A percentile compares a stretch with the other conserved stretches of the same genome.
These are phyloP conservation scores for Polia nebulosa DNA, from an alignment of 2,888 invertebrate species.

Conservation along the genomic window DNA sequence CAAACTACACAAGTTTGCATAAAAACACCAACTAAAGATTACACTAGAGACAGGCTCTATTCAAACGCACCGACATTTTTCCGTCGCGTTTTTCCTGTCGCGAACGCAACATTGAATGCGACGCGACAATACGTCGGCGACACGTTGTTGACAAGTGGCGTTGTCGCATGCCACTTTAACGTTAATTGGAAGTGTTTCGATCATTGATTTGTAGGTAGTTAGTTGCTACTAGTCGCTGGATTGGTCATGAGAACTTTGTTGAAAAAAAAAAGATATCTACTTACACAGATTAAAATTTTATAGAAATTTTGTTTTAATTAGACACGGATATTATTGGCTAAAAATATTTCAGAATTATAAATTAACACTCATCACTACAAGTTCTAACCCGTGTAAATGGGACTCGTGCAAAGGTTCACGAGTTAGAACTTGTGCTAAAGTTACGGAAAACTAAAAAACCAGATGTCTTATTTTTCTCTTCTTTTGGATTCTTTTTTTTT, in stretches of 20 bases:
- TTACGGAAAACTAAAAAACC: neutral
- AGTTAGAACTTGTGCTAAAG: neutral
- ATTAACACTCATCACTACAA: neutral
- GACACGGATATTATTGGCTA: neutral
- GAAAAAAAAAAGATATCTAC: neutral
- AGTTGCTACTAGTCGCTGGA: conserved; percentile 5
- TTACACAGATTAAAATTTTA: too few relatives aligned
- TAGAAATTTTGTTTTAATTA: neutral
- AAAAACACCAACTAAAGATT: conserved; percentile 42
- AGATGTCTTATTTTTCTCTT: too few relatives aligned
- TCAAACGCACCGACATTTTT: conserved; percentile 78
- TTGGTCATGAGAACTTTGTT: conserved; percentile 24
- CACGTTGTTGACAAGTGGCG: conserved; percentile 76
- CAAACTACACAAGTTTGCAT: conserved; percentile 56
- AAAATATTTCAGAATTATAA: neutral
- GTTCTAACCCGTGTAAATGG: too few relatives aligned
- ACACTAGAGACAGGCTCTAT: conserved; percentile 65
- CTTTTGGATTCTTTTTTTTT: too few relatives aligned
- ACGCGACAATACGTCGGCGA: conserved; percentile 84
- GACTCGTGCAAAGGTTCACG: too few relatives aligned
- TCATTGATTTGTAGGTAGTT: conserved; percentile 64
- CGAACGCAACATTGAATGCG: conserved; percentile 77
- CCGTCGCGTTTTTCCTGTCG: conserved; percentile 65
- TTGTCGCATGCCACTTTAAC: conserved; percentile 70
- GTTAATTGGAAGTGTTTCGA: conserved; percentile 76